Evolutionary conservation across 2,113 vertebrate genomes (phyloP), one percentile per base, ranked within the genome.

Genomic region (Syngnathus floridae): DNA sequence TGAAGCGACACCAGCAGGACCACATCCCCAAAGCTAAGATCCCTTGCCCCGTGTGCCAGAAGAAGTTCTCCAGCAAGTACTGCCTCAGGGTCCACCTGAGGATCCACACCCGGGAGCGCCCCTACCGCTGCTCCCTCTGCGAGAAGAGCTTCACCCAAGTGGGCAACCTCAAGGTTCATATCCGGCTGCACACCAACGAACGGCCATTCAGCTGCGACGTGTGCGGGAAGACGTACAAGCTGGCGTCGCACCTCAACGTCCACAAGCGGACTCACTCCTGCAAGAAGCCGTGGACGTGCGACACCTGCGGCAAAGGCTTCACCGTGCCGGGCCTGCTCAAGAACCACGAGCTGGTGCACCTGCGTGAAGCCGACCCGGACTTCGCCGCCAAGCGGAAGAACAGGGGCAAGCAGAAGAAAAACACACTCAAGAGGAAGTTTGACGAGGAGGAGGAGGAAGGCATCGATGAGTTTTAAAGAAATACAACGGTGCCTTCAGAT

Each of bases 11-110:
- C 74, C 88, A 89, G 76, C 85, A 85, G 6, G 86, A 89, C 77
- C 88, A 89, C 48, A 65, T 84, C 26, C 88, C 86, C 22, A 88
- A 88, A 69, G 68, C 85, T 0, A 86, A 88, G 83, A 85, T 88
- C 65, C 88, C 88, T 0, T 89, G 88, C 51, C 85, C 76, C 0
- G 49, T 88, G 5, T 89, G 88, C 71, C 88, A 89, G 35, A 89
- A 88, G 86, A 87, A 84, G 70, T 89, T 89, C 75, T 86, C 84
- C 31, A 88, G 86, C 64, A 89, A 89, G 49, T 87, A 88, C 82
- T 86, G 83, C 71, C 78, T 89, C 69, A 69, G 87, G 74, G 84
- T 88, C 4, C 88, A 89, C 65, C 62, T 86, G 49, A 77, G 88
- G 71, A 89, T 86, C 78, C 88, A 89, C 78, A 87, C 85, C 61